Evolutionary conservation across 64 coral and sea anemone species (phyloP), one percentile per base, ranked within the genome.

Genomic region (Pachyseris speciosa): DNA sequence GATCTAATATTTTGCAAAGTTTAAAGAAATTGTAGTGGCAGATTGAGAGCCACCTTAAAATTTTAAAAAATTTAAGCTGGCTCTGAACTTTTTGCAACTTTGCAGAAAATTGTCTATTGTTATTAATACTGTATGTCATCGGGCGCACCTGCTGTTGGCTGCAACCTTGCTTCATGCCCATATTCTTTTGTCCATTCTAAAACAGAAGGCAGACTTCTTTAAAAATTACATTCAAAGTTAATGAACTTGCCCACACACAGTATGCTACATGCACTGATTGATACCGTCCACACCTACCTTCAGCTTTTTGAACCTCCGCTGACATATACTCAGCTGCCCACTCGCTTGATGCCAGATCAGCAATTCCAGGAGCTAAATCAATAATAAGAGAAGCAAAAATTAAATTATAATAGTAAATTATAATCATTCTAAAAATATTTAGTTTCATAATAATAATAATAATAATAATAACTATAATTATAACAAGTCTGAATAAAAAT

Each of bases 311-410:
- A 7, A 75, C 86, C 26, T 96, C 95, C 33, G 86, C 29, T 42
- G 91, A 93, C 91, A 96, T 93, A 26, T 89, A 96, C 25, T 96
- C 95, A 83, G 91, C 76, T 30, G 91, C 95, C 95, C 95, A 96
- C n/a, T 92, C 95, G 86, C 95, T 92, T 7, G 90, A 88, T 43
- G 89, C 95, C 1, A 96, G n/a, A 66, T 96, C 95, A 32, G 91
- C 95, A n/a, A 96, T 91, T 19, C 93, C 93, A 37, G 93, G 93
- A 41, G 93, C 93, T 92, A 59, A 83, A 72, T n/a, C 0, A 81
- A 69, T 30, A 31, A 89, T 6, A n/a, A 61, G 8, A 61, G 27
- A 49, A 67, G 33, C 24, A 84, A 4, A 19, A 17, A 78, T 51
- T 1, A 26, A 19, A 51, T 29, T 30, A 32, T 78, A 10, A 78